A percentile compares a stretch with the other conserved stretches of the same genome.
Conservation (phyloP, 2,797 vertebrate genomes). For the Hypotaenidia philippensis region DNA sequence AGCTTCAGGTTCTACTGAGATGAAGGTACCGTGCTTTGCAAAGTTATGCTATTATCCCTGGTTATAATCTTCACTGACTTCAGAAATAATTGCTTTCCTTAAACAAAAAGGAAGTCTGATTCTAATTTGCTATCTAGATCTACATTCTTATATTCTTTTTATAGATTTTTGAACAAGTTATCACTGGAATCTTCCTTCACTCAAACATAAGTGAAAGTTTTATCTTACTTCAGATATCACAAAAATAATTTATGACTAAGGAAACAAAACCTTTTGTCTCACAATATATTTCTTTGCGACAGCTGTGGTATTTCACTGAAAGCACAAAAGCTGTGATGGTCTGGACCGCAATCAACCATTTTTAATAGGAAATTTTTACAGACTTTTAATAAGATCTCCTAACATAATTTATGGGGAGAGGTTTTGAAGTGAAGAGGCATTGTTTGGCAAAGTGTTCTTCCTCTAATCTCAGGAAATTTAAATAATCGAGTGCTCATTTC, state of each 20-base stretch:
- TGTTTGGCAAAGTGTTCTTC: conserved; percentile 93
- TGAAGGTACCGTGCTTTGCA: conserved; percentile 66
- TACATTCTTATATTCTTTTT: conserved; percentile 87
- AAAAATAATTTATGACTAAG: conserved; percentile 84
- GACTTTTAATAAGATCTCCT: conserved; percentile 91
- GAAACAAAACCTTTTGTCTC: conserved; percentile 88
- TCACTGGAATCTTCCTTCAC: conserved; percentile 85
- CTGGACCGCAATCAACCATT: conserved; percentile 90
- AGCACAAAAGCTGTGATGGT: conserved; percentile 86
- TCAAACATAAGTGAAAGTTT: conserved; percentile 88
- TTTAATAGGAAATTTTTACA: conserved; percentile 88
- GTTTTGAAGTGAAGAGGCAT: conserved; percentile 94
- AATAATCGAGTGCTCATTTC: conserved; percentile 86
- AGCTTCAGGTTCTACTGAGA: conserved; percentile 75
- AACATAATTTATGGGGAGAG: conserved; percentile 90
- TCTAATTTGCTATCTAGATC: conserved; percentile 86
- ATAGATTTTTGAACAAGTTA: conserved; percentile 85
- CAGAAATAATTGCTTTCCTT: conserved; percentile 80
- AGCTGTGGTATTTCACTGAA: conserved; percentile 92
- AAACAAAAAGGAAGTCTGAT: conserved; percentile 86
- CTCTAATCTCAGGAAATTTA: conserved; percentile 90
- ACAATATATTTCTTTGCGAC: conserved; percentile 90
- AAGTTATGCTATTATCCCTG: conserved; percentile 82
- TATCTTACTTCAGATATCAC: conserved; percentile 85
- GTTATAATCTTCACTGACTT: conserved; percentile 79